These are phyloP conservation scores for Trichomalopsis sarcophagae DNA, from an alignment of 1,140 invertebrate species.

Conservation along the genomic window DNA sequence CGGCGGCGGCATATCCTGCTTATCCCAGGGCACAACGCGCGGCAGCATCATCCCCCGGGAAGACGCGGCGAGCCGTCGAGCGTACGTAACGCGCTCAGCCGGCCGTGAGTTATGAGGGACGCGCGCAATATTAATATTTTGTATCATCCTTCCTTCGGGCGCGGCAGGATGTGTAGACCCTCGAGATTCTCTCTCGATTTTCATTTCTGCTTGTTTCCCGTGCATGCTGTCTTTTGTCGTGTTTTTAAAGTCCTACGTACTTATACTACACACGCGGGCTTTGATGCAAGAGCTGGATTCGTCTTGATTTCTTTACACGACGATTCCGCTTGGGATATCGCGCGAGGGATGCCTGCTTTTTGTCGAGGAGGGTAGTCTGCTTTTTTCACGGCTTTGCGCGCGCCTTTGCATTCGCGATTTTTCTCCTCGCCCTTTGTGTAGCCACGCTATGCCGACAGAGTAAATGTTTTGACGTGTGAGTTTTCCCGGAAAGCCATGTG, in stretches of 20 bases:
- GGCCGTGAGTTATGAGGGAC: slow-evolving; percentile 74
- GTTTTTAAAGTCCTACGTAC: slow-evolving; percentile 56
- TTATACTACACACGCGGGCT: neutral
- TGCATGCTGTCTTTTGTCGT: slow-evolving; percentile 69
- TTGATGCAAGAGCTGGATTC: slow-evolving; percentile 38
- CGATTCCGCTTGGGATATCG: slow-evolving; percentile 25
- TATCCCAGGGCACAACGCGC: slow-evolving; percentile 59
- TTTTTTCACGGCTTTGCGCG: slow-evolving; percentile 35
- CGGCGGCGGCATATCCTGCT: slow-evolving; percentile 64
- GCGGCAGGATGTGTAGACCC: slow-evolving; percentile 54
- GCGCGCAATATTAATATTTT: slow-evolving; percentile 76
- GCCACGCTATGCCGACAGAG: neutral
- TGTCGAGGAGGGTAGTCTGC: neutral
- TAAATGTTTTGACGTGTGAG: slow-evolving; percentile 44
- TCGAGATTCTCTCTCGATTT: slow-evolving; percentile 15
- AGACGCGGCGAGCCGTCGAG: slow-evolving; percentile 59
- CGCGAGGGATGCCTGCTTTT: neutral
- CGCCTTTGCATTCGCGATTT: slow-evolving; percentile 27
- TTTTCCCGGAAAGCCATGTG: neutral
- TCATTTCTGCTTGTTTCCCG: slow-evolving; percentile 16
- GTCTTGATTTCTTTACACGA: slow-evolving; percentile 48
- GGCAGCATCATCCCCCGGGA: slow-evolving; percentile 67
- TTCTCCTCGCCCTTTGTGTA: neutral
- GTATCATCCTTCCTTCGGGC: slow-evolving; percentile 72
- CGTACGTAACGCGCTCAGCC: slow-evolving; percentile 73